phyloP scores from a whole-genome alignment of 2,113 vertebrate genomes.

The Mystacornis crossleyi region DNA sequence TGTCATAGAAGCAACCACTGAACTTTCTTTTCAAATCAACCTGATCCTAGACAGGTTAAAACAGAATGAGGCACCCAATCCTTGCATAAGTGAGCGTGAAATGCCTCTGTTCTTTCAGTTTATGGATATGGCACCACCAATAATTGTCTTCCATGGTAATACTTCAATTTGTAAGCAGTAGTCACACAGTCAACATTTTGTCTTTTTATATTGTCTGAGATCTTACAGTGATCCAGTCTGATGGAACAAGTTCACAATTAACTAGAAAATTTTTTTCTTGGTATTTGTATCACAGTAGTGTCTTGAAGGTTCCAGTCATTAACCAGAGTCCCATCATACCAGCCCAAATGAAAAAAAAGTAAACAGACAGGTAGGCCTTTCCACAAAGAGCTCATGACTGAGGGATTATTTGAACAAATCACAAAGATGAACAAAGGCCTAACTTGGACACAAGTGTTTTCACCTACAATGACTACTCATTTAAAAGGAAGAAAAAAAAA shows the following conservation, averaged over 20 bases:
- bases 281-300: neutral
- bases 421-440: neutral
- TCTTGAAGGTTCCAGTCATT: neutral
- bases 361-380: neutral
- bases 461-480: neutral
- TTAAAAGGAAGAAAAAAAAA: neutral
- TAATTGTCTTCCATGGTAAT: neutral
- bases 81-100: neutral
- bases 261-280: neutral
- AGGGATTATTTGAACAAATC: neutral
- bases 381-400: rapidly evolving
- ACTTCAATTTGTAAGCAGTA: neutral
- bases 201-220: neutral
- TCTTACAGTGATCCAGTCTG: neutral
- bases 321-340: neutral
- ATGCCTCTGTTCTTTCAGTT: neutral
- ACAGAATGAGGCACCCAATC: neutral
- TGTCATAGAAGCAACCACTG: neutral
- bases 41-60: neutral
- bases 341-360: neutral
- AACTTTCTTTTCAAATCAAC: neutral
- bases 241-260: neutral
- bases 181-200: neutral
- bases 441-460: neutral
- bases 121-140: neutral